These are phyloP conservation scores for Xestia ashworthii DNA, from an alignment of 2,888 invertebrate species.

Conservation along the genomic window DNA sequence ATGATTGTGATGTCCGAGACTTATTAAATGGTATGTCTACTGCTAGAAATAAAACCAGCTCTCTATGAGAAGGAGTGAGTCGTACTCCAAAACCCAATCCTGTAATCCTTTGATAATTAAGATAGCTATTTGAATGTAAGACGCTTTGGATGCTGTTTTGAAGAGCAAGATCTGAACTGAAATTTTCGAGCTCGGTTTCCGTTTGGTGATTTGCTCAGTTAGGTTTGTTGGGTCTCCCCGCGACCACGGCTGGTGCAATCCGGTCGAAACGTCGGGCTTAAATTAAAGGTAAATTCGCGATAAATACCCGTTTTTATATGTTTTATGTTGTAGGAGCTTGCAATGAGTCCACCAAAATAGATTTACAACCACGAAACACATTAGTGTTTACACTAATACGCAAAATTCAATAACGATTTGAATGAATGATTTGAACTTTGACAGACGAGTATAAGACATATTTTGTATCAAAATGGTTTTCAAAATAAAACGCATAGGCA, in stretches of 20 bases:
- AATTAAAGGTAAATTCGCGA: too few relatives aligned
- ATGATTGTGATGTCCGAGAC: neutral
- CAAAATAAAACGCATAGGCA: too few relatives aligned
- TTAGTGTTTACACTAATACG: too few relatives aligned
- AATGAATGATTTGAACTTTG: too few relatives aligned
- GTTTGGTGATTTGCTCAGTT: constrained; percentile 15
- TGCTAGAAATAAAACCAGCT: neutral
- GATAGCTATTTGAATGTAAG: neutral
- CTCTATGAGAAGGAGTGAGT: neutral
- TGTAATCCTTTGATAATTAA: neutral
- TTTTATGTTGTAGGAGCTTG: constrained; percentile 23
- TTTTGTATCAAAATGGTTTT: too few relatives aligned
- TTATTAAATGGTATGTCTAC: neutral
- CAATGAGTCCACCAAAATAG: neutral
- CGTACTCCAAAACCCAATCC: neutral
- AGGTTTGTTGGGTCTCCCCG: too few relatives aligned
- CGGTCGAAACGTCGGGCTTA: too few relatives aligned
- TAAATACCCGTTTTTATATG: too few relatives aligned
- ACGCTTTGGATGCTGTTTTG: neutral
- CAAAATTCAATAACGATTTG: too few relatives aligned
- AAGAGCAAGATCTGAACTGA: neutral
- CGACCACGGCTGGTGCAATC: too few relatives aligned
- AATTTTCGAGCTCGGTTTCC: neutral
- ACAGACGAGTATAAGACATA: too few relatives aligned
- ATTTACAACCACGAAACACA: neutral